Evolutionary conservation across 2,797 vertebrate genomes (phyloP).

Genomic region (Acomys russatus): DNA sequence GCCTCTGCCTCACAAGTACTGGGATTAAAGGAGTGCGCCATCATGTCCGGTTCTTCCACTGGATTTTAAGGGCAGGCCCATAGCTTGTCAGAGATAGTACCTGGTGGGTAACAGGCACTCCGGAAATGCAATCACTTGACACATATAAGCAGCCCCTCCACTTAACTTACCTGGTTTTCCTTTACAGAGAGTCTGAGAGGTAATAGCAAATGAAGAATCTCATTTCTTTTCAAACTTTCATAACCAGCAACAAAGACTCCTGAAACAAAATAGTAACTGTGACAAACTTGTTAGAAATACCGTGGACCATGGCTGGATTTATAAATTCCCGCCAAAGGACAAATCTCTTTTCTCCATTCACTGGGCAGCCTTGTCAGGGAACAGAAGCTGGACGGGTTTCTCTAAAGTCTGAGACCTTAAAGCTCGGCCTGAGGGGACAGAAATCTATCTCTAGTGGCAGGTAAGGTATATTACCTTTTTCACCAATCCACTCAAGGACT

Average conservation of each 20-base stretch:
- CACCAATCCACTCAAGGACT: conserved; percentile 93
- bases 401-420: background rate
- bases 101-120: background rate
- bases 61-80: background rate
- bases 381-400: background rate
- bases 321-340: background rate
- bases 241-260: conserved; percentile 95
- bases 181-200: conserved; percentile 92
- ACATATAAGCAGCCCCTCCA: background rate
- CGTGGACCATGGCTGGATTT: background rate
- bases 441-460: background rate
- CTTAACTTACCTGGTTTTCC: conserved; percentile 91
- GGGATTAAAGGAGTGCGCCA: background rate
- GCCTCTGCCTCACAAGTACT: background rate
- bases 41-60: background rate
- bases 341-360: background rate
- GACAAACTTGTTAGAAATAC: background rate
- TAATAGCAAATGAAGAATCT: conserved; percentile 94
- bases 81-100: background rate
- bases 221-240: conserved; percentile 86
- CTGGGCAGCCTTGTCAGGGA: background rate
- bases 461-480: conserved; percentile 88
- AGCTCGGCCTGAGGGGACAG: background rate
- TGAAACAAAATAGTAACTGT: conserved; percentile 78
- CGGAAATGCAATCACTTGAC: background rate